Conservation (phyloP, 1,140 invertebrate species). For the Drosophila kepulauana region DNA sequence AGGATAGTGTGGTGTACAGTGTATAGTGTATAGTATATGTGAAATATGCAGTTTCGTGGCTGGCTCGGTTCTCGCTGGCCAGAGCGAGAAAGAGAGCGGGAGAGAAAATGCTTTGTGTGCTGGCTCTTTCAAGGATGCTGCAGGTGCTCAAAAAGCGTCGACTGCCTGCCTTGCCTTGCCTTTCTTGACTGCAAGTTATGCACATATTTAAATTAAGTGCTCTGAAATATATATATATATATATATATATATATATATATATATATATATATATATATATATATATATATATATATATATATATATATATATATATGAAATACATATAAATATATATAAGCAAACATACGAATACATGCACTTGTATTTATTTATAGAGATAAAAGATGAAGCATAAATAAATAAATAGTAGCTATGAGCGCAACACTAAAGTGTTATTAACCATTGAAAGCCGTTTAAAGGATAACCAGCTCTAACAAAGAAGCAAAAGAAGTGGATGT, state of each 20-base stretch:
- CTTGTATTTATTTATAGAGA: slow-evolving; percentile 21
- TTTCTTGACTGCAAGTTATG: slow-evolving; percentile 56
- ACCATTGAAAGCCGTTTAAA: slow-evolving; percentile 35
- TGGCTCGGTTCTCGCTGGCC: slow-evolving; percentile 2
- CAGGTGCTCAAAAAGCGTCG: slow-evolving; percentile 58
- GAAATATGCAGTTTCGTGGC: slow-evolving; percentile 66
- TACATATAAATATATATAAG: neutral
- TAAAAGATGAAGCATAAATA: slow-evolving; percentile 55
- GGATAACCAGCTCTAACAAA: slow-evolving; percentile 12
- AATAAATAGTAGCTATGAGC: slow-evolving; percentile 40
- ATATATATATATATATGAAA: neutral
- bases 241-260: neutral
- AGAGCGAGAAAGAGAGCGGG: slow-evolving; percentile 20
- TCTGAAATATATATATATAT: slow-evolving; percentile 26
- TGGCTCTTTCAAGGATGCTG: slow-evolving; percentile 62
- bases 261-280: neutral
- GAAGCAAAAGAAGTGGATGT: neutral
- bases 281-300: slow-evolving; percentile 18
- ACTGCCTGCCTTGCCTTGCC: slow-evolving; percentile 4
- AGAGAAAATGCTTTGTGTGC: slow-evolving; percentile 64
- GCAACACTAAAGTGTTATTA: slow-evolving; percentile 46
- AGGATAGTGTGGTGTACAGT: neutral
- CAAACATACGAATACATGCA: neutral
- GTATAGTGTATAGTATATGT: slow-evolving; percentile 39
- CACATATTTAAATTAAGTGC: slow-evolving; percentile 71